Conservation (phyloP, 2,888 invertebrate species). For the Torymus auratus region DNA sequence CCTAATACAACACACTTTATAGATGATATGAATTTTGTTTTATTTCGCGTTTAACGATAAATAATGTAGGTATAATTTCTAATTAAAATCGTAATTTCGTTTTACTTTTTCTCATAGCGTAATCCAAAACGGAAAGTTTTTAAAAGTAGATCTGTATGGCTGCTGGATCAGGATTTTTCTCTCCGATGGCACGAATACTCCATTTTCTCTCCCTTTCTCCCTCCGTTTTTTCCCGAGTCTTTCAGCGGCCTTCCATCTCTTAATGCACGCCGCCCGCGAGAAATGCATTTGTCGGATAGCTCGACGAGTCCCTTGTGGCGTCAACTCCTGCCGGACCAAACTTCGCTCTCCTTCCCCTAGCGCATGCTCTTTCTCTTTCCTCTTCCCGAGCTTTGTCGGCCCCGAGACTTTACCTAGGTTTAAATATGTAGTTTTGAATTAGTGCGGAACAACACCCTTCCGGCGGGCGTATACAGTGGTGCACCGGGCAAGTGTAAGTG, state of each 20-base stretch:
- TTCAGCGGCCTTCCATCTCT: constrained; percentile 35
- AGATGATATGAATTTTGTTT: no score
- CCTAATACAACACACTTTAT: no score
- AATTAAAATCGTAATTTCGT: no score
- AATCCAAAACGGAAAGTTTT: no score
- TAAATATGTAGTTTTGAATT: constrained; percentile 76
- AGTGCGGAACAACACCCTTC: constrained; percentile 66
- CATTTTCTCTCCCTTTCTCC: not conserved
- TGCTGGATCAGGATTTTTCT: no score
- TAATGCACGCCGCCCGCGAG: constrained; percentile 31
- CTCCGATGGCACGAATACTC: no score
- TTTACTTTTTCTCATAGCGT: no score
- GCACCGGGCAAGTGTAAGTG: not conserved
- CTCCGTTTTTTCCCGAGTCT: not conserved
- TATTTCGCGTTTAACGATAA: no score
- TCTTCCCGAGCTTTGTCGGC: constrained; percentile 37
- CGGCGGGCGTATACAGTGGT: not conserved
- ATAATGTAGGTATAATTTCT: no score
- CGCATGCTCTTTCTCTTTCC: constrained; percentile 17
- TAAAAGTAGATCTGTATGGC: no score
- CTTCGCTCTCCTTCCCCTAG: constrained; percentile 27
- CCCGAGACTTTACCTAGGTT: constrained; percentile 70
- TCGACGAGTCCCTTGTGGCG: constrained; percentile 46
- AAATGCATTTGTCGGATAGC: constrained; percentile 38
- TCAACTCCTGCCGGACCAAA: constrained; percentile 42